Evolutionary conservation across 1,140 invertebrate species (phyloP), one percentile per base, ranked within the genome.

Genomic region (Ceratitis capitata): DNA sequence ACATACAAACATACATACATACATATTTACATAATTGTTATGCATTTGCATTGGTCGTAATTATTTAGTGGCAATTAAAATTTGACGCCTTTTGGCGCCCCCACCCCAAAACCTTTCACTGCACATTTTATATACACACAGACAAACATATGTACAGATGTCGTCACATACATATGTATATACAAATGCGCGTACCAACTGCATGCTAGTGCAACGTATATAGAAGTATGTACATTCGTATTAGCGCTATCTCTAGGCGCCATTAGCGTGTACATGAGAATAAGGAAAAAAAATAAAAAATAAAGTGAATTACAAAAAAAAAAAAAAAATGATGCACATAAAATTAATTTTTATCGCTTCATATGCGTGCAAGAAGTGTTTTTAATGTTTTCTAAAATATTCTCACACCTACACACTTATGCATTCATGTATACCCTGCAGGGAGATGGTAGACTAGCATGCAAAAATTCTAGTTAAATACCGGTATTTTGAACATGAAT

Each of bases 341-440:
- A 78, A 78, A 78, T 45, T 45, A 45, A 78, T 78, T 78, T 78
- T 78, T 78, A 78, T 78, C 69, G 69, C 69, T 78, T 78, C 39
- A 78, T 78, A 78, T 78, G 69, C 6, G 45, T 26, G 19, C 39
- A 45, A 45, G 39, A 3, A 69, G 51, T 56, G 23, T 56, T 56
- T n/a, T 56, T 23, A 56, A 23, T 56, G 51, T 23, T n/a, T 23
- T 9, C 51, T n/a, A n/a, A 9, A 56, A 23, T 56, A n/a, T 23
- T n/a, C 51, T 9, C 51, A 56, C 51, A 56, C 51, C 19, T 5
- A n/a, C 51, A 56, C n/a, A 1, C 5, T 19, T 1, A 51, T 19
- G 23, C 51, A 56, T 23, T n/a, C 3, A 19, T 1, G 6, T 0
- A 53, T 1, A 19, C 51, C n/a, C n/a, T n/a, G n/a, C n/a, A n/a